Evolutionary conservation across 2,888 invertebrate species (phyloP).

Genomic region (Chrysodeixis includens): DNA sequence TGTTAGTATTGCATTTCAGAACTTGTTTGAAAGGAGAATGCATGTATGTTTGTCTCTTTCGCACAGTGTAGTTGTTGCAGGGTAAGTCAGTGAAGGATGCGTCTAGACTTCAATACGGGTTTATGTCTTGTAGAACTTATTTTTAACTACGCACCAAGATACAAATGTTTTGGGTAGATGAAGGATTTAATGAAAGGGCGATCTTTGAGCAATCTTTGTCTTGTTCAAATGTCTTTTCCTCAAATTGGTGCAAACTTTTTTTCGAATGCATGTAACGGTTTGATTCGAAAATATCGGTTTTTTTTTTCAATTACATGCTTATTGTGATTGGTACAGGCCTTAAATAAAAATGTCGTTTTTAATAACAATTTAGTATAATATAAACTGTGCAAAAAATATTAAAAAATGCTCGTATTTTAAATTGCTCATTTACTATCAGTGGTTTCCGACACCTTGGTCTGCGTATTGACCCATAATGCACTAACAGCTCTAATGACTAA

Average conservation of each 20-base stretch:
- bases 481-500: conserved; percentile 32
- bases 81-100: conserved; percentile 22
- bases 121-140: background rate
- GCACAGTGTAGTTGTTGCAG: conserved; percentile 30
- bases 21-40: conserved; percentile 23
- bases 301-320: no score
- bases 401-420: no score
- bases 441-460: conserved; percentile 9
- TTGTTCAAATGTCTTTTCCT: no score
- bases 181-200: no score
- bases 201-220: no score
- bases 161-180: background rate
- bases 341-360: no score
- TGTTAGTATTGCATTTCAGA: conserved; percentile 14
- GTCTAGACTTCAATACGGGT: background rate
- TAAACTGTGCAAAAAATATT: no score
- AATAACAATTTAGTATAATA: no score
- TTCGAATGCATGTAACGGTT: no score
- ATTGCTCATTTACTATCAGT: conserved; percentile 15
- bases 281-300: no score
- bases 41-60: conserved; percentile 34
- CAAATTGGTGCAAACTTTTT: no score
- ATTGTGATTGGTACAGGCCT: no score
- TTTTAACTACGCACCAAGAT: background rate
- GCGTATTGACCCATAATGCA: conserved; percentile 24